Evolutionary conservation across 1,140 invertebrate genomes (phyloP).

Genomic region (Bombus huntii): DNA sequence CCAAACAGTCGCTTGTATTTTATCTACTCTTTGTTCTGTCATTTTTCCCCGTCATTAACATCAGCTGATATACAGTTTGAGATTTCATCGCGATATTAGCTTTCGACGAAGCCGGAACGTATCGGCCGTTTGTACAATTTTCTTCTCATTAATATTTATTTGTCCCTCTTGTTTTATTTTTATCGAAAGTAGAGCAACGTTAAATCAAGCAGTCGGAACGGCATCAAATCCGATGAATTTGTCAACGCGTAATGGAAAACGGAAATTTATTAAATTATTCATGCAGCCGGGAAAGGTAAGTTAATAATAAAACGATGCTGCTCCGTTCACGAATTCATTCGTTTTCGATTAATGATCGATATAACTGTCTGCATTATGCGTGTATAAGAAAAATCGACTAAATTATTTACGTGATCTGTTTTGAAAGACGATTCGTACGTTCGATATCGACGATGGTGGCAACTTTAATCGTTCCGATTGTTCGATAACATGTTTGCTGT

Average conservation of each 20-base stretch:
- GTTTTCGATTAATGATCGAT: neutral
- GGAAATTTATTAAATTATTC: slow-evolving; percentile 11
- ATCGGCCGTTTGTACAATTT: neutral
- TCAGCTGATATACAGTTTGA: too few relatives aligned
- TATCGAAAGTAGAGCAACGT: neutral
- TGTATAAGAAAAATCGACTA: neutral
- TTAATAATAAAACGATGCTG: neutral
- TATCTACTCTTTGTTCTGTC: too few relatives aligned
- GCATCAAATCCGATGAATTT: neutral
- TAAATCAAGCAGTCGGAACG: neutral
- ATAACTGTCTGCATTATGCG: neutral
- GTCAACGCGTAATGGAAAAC: slow-evolving; percentile 4
- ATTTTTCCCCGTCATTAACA: neutral
- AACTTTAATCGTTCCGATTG: too few relatives aligned
- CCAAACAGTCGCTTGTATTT: too few relatives aligned
- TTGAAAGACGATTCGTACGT: neutral
- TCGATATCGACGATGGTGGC: too few relatives aligned
- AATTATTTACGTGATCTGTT: neutral
- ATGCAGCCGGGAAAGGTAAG: neutral
- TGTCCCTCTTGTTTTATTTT: neutral
- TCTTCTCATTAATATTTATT: neutral
- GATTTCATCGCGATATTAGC: too few relatives aligned
- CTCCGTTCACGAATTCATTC: neutral
- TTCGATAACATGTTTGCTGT: too few relatives aligned
- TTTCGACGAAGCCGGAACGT: neutral